These are phyloP conservation scores for Chymomyza procnemis DNA, from an alignment of 2,888 invertebrate species.

Conservation along the genomic window DNA sequence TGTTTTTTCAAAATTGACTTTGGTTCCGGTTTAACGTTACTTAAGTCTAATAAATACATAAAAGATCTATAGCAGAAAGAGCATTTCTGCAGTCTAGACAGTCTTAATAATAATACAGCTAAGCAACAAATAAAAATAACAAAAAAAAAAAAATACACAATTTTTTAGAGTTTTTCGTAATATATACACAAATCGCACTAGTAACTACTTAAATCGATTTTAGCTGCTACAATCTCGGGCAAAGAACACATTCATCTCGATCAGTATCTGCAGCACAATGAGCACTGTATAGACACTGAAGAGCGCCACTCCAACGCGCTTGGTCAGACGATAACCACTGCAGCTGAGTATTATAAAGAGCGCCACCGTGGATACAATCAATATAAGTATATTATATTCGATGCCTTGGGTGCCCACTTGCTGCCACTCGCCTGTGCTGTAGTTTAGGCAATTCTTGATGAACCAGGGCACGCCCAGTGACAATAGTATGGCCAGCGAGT, in stretches of 20 bases:
- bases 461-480: constrained; percentile 93
- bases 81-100: constrained; percentile 38
- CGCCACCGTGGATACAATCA: constrained; percentile 85
- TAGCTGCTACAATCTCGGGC: constrained; percentile 64
- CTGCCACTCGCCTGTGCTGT: constrained; percentile 79
- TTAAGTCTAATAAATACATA: constrained; percentile 37
- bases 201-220: constrained; percentile 4
- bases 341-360: constrained; percentile 84
- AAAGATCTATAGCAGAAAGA: not conserved
- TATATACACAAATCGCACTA: not conserved
- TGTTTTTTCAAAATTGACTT: constrained; percentile 27
- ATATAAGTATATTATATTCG: constrained; percentile 88
- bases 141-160: constrained; percentile 15
- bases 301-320: constrained; percentile 84
- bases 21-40: constrained; percentile 56
- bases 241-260: constrained; percentile 87
- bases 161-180: not conserved
- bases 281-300: constrained; percentile 84
- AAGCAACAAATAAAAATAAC: constrained; percentile 10
- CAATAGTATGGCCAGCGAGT: constrained; percentile 89
- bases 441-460: constrained; percentile 83
- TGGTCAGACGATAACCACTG: constrained; percentile 86
- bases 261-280: constrained; percentile 86
- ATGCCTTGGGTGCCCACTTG: constrained; percentile 88
- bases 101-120: constrained; percentile 52